Evolutionary conservation across 2,113 vertebrate genomes (phyloP), one percentile per base, ranked within the genome.

Genomic region (Neofelis nebulosa): DNA sequence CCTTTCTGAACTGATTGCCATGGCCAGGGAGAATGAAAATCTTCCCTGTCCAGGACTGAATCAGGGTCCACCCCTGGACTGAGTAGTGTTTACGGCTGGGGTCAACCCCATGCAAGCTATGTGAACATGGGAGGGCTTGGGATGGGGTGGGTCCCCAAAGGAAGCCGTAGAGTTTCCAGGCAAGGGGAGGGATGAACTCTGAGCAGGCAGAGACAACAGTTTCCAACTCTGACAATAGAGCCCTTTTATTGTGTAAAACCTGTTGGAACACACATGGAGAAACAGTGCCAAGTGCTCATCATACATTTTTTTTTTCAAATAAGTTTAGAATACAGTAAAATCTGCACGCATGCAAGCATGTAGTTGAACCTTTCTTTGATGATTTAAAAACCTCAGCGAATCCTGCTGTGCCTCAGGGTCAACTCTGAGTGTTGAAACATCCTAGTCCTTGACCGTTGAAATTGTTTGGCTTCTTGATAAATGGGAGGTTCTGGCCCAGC

Each of bases 301-400:
- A 95, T 65, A 82, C 82, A 50, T 92, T 89, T 96, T 96, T 52
- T 86, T 97, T 96, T 55, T 86, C 66, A 81, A 83, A 31, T 57
- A 92, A 84, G 18, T 92, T 92, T 94, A 86, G 96, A 96, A 94
- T 79, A 95, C 81, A 95, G 36, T 92, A 91, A 93, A 97, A 92
- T 84, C 93, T 16, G 57, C 73, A 92, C 0, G 69, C 86, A 7
- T 14, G 21, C 76, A 82, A 71, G 78, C 80, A 80, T 71, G 80
- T 68, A 48, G 57, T 73, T 36, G 55, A 25, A 41, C 18, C 63
- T 96, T 85, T 79, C 57, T 91, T 91, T 88, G 91, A 96, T 87
- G 89, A 94, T 93, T 80, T 71, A 76, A 57, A 89, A 90, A 78
- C 38, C 80, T 93, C 33, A 31, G 2, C 85, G 76, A 69, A 57